Conservation (phyloP, 2,797 vertebrate species). For the Crenichthys baileyi region DNA sequence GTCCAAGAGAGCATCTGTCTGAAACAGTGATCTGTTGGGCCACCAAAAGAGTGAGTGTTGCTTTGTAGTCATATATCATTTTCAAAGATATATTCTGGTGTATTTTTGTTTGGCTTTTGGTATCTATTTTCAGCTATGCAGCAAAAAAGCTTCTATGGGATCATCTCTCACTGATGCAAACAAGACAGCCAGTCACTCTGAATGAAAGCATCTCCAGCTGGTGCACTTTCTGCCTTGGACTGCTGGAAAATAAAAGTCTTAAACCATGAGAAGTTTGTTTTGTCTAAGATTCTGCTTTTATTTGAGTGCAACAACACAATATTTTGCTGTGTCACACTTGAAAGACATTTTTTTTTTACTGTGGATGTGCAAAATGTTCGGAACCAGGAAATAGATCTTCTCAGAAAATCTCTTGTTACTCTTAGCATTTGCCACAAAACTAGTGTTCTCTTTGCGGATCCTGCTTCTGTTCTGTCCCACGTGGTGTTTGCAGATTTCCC, state of each 20-base stretch:
- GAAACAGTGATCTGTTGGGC: conserved; percentile 35
- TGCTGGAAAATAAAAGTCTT: conserved; percentile 40
- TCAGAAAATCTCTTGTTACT: conserved; percentile 48
- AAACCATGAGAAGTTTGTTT: conserved; percentile 47
- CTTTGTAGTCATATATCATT: conserved; percentile 12
- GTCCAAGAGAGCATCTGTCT: conserved; percentile 54
- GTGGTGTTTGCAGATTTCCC: conserved; percentile 4
- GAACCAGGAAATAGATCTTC: conserved; percentile 52
- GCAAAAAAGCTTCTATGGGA: conserved; percentile 18
- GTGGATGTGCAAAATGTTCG: conserved; percentile 26
- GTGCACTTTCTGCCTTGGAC: conserved; percentile 37
- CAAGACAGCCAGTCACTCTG: conserved; percentile 50
- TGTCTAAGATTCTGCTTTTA: conserved; percentile 38
- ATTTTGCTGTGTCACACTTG: conserved; percentile 43
- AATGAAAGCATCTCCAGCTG: conserved; percentile 62
- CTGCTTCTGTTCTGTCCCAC: conserved; percentile 21
- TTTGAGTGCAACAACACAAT: conserved; percentile 58
- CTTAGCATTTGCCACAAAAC: conserved; percentile 36
- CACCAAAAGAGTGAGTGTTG: conserved; percentile 28
- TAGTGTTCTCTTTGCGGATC: conserved; percentile 12
- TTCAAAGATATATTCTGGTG: conserved; percentile 6
- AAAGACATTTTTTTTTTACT: conserved; percentile 20
- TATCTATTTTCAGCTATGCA: conserved; percentile 27
- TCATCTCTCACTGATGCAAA: conserved; percentile 49
- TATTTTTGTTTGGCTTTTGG: conserved; percentile 24